Conservation (phyloP, 2,113 vertebrate genomes). For the Myocastor coypus region DNA sequence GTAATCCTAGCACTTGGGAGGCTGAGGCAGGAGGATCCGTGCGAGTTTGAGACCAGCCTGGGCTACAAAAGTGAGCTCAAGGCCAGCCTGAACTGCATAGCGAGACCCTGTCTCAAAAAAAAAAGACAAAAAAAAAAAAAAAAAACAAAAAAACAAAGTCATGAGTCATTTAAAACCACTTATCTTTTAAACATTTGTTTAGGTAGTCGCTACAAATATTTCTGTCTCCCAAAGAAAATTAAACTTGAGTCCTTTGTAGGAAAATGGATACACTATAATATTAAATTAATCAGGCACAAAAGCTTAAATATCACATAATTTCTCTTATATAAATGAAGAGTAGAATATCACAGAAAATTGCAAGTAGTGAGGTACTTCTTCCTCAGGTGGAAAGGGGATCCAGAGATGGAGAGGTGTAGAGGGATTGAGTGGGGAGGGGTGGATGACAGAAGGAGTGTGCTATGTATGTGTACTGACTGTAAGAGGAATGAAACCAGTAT, state of each 20-base stretch:
- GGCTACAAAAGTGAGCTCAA: too few species aligned
- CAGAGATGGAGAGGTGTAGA: not conserved
- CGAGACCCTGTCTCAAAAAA: too few species aligned
- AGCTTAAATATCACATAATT: not conserved
- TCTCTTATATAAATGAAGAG: not conserved
- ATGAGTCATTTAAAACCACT: not conserved
- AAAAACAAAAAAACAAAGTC: too few species aligned
- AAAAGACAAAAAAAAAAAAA: too few species aligned
- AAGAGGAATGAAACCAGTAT: not conserved
- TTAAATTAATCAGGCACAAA: not conserved
- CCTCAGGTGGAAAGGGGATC: not conserved
- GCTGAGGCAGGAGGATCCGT: too few species aligned
- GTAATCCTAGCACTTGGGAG: too few species aligned
- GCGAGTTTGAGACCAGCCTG: too few species aligned
- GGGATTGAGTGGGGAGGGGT: not conserved
- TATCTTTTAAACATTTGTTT: slow-evolving; percentile 7
- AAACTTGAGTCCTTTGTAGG: not conserved
- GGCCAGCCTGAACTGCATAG: too few species aligned
- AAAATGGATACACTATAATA: not conserved
- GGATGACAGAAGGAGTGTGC: not conserved
- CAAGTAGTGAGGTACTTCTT: not conserved
- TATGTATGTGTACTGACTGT: not conserved
- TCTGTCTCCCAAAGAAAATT: not conserved
- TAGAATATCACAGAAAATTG: not conserved
- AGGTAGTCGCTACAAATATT: not conserved